Conservation (phyloP, 2,888 invertebrate species). For the Glaucopsyche alexis region DNA sequence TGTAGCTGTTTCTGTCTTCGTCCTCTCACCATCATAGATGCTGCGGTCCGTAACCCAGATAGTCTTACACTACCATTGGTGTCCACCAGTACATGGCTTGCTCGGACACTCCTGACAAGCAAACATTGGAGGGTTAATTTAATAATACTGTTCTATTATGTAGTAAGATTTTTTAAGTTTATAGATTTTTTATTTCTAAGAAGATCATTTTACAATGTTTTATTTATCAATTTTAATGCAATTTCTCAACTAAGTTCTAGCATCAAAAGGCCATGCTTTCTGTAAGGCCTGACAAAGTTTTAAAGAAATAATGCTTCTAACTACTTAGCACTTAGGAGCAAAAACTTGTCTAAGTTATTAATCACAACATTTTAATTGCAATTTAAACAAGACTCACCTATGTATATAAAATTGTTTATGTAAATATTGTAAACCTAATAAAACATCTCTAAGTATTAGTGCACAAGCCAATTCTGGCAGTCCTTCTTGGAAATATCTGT, state of each 20-base stretch:
- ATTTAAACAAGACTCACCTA: conserved; percentile 76
- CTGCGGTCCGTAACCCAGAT: conserved; percentile 89
- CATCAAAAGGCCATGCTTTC: no score
- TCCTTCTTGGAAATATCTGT: conserved; percentile 87
- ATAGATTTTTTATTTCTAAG: no score
- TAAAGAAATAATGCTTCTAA: no score
- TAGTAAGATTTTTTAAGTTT: no score
- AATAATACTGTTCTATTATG: no score
- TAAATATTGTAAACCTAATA: conserved; percentile 90
- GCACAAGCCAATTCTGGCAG: conserved; percentile 91
- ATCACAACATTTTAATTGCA: background rate
- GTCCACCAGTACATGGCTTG: conserved; percentile 90
- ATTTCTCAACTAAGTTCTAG: no score
- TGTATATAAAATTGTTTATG: conserved; percentile 92
- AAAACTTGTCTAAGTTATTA: no score
- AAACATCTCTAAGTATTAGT: conserved; percentile 87
- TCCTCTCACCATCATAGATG: conserved; percentile 86
- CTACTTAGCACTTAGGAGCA: no score
- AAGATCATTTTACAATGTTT: no score
- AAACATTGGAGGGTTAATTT: no score
- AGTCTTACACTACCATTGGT: conserved; percentile 85
- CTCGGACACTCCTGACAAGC: conserved; percentile 85
- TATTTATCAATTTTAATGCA: no score
- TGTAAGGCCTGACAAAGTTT: no score
- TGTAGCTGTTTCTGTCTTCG: conserved; percentile 84